These are phyloP conservation scores for Euschistus heros DNA, from an alignment of 1,140 invertebrate species.

Conservation along the genomic window DNA sequence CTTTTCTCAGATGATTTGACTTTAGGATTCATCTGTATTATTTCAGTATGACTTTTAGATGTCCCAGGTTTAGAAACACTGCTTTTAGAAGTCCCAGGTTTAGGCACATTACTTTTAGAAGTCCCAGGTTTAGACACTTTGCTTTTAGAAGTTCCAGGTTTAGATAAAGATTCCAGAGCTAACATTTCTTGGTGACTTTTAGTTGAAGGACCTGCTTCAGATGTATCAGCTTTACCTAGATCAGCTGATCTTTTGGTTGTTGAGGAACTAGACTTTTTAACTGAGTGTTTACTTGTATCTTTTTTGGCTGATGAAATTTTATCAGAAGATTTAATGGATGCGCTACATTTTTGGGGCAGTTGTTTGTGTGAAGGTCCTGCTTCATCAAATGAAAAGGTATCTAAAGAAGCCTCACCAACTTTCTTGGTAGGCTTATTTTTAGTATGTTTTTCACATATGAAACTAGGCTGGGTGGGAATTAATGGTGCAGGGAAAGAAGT, in stretches of 20 bases:
- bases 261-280: no score
- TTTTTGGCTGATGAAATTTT: neutral
- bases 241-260: neutral
- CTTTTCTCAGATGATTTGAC: conserved; percentile 3
- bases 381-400: neutral
- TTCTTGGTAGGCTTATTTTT: neutral
- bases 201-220: neutral
- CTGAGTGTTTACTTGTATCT: neutral
- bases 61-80: neutral
- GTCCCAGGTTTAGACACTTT: neutral
- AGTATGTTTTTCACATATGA: neutral
- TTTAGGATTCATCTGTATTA: conserved; percentile 14
- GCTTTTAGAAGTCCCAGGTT: neutral
- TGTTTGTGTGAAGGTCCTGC: neutral
- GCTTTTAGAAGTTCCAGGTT: neutral
- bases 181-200: neutral
- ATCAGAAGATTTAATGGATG: neutral
- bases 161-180: neutral
- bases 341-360: conserved; percentile 1
- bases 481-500: neutral
- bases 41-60: neutral
- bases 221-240: neutral
- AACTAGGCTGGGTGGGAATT: neutral
- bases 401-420: neutral
- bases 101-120: neutral